These are phyloP conservation scores for Anoplius nigerrimus DNA, from an alignment of 2,888 invertebrate genomes.

Conservation along the genomic window DNA sequence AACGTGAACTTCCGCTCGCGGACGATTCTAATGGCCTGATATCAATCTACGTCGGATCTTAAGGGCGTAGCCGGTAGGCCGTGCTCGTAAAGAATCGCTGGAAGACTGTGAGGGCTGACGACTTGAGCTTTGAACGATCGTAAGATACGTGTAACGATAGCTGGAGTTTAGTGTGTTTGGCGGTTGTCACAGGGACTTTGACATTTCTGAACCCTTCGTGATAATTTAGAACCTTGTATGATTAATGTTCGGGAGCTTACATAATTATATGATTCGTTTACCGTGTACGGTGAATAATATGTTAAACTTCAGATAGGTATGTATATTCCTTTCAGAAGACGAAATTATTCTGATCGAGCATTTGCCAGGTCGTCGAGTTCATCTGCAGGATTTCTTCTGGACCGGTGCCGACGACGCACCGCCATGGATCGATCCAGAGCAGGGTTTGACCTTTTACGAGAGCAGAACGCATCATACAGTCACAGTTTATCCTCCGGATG, in stretches of 20 bases:
- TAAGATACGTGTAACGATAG: too few relatives aligned
- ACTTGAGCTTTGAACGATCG: too few relatives aligned
- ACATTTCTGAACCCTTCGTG: too few relatives aligned
- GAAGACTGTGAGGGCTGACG: too few relatives aligned
- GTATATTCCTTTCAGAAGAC: constrained; percentile 65
- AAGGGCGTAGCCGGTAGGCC: too few relatives aligned
- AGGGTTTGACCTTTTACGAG: constrained; percentile 67
- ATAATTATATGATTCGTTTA: not conserved
- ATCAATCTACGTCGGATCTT: too few relatives aligned
- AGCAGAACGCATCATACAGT: constrained; percentile 70
- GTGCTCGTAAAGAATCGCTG: too few relatives aligned
- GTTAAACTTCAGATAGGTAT: not conserved
- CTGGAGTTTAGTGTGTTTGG: too few relatives aligned
- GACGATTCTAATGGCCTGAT: not conserved
- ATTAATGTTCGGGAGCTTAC: not conserved
- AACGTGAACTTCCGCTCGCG: not conserved
- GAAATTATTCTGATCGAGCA: constrained; percentile 72
- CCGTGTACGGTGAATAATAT: too few relatives aligned
- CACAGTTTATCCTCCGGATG: constrained; percentile 59
- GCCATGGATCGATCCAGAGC: constrained; percentile 78
- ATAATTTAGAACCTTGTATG: too few relatives aligned
- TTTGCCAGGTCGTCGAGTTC: constrained; percentile 71
- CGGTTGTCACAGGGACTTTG: too few relatives aligned
- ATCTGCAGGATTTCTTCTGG: constrained; percentile 92
- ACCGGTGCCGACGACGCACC: constrained; percentile 91